Evolutionary conservation across 2,888 invertebrate species (phyloP), one percentile per base, ranked within the genome.

Genomic region (Aspidiotus destructor): DNA sequence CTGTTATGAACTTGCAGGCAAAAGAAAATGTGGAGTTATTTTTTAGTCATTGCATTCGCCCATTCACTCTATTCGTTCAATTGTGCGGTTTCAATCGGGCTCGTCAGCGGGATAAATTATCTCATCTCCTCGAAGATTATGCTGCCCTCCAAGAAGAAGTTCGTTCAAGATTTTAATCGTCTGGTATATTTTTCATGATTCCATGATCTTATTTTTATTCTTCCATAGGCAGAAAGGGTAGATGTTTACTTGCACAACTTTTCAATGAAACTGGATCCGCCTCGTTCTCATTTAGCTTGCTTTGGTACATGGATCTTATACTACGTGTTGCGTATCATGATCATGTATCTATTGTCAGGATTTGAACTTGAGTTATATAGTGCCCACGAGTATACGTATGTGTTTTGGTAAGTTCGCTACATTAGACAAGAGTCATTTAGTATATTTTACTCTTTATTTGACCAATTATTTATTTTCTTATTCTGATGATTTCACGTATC

Each of bases 301-400:
- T 92, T 92, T 76, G 90, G 90, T 68, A 95, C 95, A 0, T 98
- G 97, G 96, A 86, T 96, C 53, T 81, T 98, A 72, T 95, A 96
- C 79, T 94, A 97, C 78, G 92, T 94, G 60, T 82, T 95, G 62
- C 81, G 89, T 58, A 86, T 93, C 44, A 96, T 97, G 93, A 88
- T 94, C 74, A 88, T 93, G 76, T 97, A 94, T 78, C 82, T 96
- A 52, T 83, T 97, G 73, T 88, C 94, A 28, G 97, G 97, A 0
- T 90, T 99, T 74, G 96, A 97, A 77, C 82, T 98, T 68, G 96
- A 98, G 78, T 80, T 99, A 44, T 98, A 97, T 79, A 92, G 94
- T 70, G 87, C 89, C 40, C 96, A 97, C 77, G 98, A 99, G 80
- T 97, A 92, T 78, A 88, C 94, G 74, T 96, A 95, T 77, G 89